phyloP scores from a whole-genome alignment of 2,113 vertebrate genomes.

The Gallinago jamesoni region DNA sequence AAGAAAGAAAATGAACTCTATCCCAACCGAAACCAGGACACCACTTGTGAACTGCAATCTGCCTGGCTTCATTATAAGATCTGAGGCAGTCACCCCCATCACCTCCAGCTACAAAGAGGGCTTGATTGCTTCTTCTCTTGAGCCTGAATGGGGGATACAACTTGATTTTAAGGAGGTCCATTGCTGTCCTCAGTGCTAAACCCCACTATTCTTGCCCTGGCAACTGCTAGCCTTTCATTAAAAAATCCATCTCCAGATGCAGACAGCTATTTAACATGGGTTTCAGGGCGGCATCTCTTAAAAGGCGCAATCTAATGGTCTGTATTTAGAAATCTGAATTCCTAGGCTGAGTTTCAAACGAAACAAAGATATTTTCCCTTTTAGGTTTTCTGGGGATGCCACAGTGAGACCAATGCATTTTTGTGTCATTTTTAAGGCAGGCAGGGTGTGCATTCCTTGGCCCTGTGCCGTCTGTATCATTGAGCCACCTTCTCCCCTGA shows the following conservation, averaged over 20 bases:
- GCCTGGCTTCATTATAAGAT: neutral
- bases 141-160: neutral
- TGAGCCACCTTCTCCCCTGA: slow-evolving; percentile 9
- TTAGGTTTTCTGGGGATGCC: neutral
- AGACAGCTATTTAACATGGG: neutral
- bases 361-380: neutral
- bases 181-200: neutral
- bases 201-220: neutral
- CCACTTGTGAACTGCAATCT: neutral
- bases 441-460: neutral
- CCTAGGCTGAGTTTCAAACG: neutral
- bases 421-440: neutral
- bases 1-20: neutral
- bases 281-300: neutral
- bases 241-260: neutral
- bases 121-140: neutral
- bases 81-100: neutral
- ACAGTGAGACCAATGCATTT: neutral
- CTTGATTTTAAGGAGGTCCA: neutral
- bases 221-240: neutral
- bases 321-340: neutral
- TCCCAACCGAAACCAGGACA: neutral
- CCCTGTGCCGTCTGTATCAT: neutral
- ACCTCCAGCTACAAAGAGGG: neutral
- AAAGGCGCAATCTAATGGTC: neutral